A percentile compares a stretch with the other conserved stretches of the same genome.
Evolutionary conservation across 2,888 invertebrate species (phyloP).

Genomic region (Teleogryllus oceanicus): DNA sequence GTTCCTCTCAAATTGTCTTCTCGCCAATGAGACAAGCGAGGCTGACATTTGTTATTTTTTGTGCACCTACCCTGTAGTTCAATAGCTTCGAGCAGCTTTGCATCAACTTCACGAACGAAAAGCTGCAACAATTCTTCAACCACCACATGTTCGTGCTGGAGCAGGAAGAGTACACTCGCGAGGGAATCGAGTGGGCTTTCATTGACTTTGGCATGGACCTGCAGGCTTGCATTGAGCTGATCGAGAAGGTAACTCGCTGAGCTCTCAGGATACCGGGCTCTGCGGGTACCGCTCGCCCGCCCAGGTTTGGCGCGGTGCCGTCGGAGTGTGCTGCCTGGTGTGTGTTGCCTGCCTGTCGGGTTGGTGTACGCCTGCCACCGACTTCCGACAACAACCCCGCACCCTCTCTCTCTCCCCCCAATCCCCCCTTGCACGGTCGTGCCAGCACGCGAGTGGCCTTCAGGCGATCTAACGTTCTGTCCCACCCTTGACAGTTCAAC

Average conservation of each 20-base stretch:
- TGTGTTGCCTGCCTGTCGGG: not conserved
- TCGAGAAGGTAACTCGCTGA: slow-evolving; percentile 63
- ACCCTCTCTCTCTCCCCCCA: not conserved
- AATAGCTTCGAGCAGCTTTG: slow-evolving; percentile 92
- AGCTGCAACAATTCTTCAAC: slow-evolving; percentile 88
- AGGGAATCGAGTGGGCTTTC: slow-evolving; percentile 89
- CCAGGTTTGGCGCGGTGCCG: slow-evolving; percentile 9
- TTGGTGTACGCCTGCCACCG: not conserved
- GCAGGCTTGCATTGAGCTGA: slow-evolving; percentile 74
- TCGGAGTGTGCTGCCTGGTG: not conserved
- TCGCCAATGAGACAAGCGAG: not conserved
- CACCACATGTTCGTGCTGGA: slow-evolving; percentile 92
- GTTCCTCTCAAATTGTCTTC: not conserved
- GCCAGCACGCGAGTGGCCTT: not conserved
- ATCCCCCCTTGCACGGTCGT: slow-evolving; percentile 7
- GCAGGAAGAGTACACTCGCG: slow-evolving; percentile 87
- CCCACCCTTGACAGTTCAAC: slow-evolving; percentile 61
- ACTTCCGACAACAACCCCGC: not conserved
- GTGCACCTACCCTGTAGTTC: slow-evolving; percentile 18
- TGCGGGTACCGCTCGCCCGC: slow-evolving; percentile 10
- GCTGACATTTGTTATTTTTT: slow-evolving; percentile 12
- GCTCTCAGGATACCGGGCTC: not conserved
- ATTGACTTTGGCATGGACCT: slow-evolving; percentile 93
- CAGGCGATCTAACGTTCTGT: not conserved
- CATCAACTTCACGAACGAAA: slow-evolving; percentile 93